Base-by-base conservation (phyloP, 1,140 invertebrate species). In the Palaemon carinicauda region DNA sequence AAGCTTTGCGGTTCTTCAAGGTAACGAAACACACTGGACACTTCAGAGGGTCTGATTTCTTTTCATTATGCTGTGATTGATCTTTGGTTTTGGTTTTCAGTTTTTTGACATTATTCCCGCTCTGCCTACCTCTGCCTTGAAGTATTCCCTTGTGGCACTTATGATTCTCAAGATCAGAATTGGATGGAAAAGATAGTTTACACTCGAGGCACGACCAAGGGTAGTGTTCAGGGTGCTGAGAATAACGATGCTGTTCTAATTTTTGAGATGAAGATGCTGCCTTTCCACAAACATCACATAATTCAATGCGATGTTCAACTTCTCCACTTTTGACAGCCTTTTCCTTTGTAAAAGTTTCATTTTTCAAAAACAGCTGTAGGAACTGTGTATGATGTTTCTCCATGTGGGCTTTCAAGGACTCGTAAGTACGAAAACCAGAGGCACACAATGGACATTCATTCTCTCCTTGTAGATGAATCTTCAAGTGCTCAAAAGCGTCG, bases 221-320 rank as follows among this genome's bases (percentile, higher is more conserved):
- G 79, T 81, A 87, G 33, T 87, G 85, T 24, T 87, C 85, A 10
- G 85, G 79, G 33, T 87, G 85, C n/a, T 81, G 85, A 17, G 69
- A 71, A 29, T 81, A 82, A n/a, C 73, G 71, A 80, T 87, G 85
- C 7, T 74, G 79, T 1, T 69, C 85, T 12, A 87, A 54, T 12
- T 54, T 51, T 19, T 69, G 77, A 3, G 85, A 52, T 10, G 78
- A 77, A 33, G 79, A 31, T 21, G 75, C 79, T 7, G 78, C 79
- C 41, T 81, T 82, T 9, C 52, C 71, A n/a, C 85, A 87, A 31
- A 87, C 85, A 24, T 87, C 85, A 29, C 85, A 87, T 21, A n/a
- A 54, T 21, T 81, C 79, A 1, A 41, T 65, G n/a, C 31, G 53
- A 4, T 54, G 52, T 27, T 53, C 65, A 51, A 27, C 24, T 5